phyloP scores from a whole-genome alignment of 2,888 invertebrate genomes.

The Ephialtes manifestator region DNA sequence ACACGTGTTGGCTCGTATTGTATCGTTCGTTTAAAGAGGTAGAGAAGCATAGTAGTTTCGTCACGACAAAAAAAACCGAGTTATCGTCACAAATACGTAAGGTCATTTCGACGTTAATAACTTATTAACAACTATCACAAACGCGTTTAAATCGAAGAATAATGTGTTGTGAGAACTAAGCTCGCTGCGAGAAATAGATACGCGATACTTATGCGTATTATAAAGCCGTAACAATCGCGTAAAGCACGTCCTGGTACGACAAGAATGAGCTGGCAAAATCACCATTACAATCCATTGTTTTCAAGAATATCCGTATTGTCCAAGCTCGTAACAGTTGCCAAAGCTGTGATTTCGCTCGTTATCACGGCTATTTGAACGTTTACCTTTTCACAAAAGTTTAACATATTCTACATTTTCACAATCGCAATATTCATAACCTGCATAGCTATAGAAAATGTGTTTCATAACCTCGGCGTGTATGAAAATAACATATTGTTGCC shows the following conservation, averaged over 20 bases:
- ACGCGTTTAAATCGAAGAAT: not conserved
- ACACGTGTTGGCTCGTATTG: slow-evolving; percentile 80
- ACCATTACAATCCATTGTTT: slow-evolving; percentile 73
- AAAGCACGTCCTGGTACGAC: slow-evolving; percentile 77
- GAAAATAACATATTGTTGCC: slow-evolving; percentile 80
- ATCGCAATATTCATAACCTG: slow-evolving; percentile 69
- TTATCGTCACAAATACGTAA: slow-evolving; percentile 77
- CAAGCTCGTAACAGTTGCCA: not conserved
- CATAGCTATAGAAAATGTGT: slow-evolving; percentile 48
- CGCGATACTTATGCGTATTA: slow-evolving; percentile 27
- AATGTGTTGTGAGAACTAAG: slow-evolving; percentile 18
- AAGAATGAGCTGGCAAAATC: slow-evolving; percentile 82
- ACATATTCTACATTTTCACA: not conserved
- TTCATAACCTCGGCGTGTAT: slow-evolving; percentile 76
- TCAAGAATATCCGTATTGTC: slow-evolving; percentile 40
- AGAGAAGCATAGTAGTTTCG: slow-evolving; percentile 78
- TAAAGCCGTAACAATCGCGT: slow-evolving; percentile 65
- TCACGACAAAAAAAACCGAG: slow-evolving; percentile 68
- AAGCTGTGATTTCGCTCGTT: too few relatives aligned
- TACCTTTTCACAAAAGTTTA: not conserved
- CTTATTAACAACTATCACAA: slow-evolving; percentile 50
- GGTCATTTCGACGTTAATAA: slow-evolving; percentile 72
- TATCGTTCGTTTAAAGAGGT: slow-evolving; percentile 73
- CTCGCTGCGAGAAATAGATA: slow-evolving; percentile 1
- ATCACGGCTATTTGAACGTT: slow-evolving; percentile 3